phyloP scores from a whole-genome alignment of 2,113 vertebrate species.

The Erinaceus europaeus region DNA sequence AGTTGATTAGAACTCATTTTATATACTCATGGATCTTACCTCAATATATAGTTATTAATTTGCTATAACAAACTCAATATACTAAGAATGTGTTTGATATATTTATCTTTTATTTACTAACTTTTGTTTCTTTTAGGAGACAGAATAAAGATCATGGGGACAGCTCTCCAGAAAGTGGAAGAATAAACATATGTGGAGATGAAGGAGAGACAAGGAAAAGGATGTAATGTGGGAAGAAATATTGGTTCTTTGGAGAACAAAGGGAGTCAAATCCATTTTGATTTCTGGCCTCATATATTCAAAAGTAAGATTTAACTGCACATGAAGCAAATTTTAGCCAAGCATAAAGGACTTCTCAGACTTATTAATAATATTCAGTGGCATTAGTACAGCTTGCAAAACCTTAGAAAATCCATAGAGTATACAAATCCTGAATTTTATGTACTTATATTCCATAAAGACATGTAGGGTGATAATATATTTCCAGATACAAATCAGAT shows the following conservation, averaged over 20 bases:
- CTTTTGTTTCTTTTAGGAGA: not conserved
- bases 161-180: not conserved
- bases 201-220: not conserved
- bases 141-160: fast-evolving
- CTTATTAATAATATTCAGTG: not conserved
- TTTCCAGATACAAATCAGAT: not conserved
- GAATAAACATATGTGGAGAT: not conserved
- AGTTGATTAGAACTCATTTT: not conserved
- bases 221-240: not conserved
- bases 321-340: not conserved
- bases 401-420: not conserved
- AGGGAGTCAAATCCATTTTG: not conserved
- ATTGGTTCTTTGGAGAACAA: not conserved
- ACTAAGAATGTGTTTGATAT: not conserved
- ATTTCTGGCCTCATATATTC: conserved; percentile 6
- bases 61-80: fast-evolving
- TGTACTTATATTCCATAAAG: not conserved
- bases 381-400: not conserved
- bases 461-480: not conserved
- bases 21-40: not conserved
- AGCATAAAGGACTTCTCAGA: not conserved
- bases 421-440: not conserved
- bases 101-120: not conserved
- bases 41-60: not conserved
- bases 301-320: not conserved